These are phyloP conservation scores for Hirtodrosophila histrioides DNA, from an alignment of 2,888 invertebrate genomes.

Conservation along the genomic window DNA sequence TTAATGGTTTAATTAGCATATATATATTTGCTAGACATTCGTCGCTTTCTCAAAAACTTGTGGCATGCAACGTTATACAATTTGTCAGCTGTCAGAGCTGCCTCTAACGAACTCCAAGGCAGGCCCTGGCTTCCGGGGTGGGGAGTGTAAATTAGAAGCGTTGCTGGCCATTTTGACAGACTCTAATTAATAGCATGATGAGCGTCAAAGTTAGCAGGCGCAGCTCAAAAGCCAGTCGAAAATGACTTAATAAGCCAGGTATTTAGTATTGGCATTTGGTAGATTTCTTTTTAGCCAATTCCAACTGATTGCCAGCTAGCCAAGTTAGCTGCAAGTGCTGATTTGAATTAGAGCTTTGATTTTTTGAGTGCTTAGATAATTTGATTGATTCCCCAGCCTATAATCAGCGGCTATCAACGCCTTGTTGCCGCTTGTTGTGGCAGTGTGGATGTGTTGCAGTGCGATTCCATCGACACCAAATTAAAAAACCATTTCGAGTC, in stretches of 20 bases:
- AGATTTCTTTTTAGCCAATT: not conserved
- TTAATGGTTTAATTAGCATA: slow-evolving; percentile 80
- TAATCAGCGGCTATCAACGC: slow-evolving; percentile 61
- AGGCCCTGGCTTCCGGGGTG: not conserved
- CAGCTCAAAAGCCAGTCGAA: slow-evolving; percentile 7
- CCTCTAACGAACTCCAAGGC: slow-evolving; percentile 50
- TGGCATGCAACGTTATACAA: slow-evolving; percentile 59
- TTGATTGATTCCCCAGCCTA: slow-evolving; percentile 52
- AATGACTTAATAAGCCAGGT: slow-evolving; percentile 34
- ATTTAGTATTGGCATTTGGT: not conserved
- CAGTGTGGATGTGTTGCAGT: slow-evolving; percentile 15
- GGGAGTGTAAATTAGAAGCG: not conserved
- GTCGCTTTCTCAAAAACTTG: slow-evolving; percentile 32
- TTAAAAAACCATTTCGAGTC: slow-evolving; percentile 79
- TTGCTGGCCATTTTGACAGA: slow-evolving; percentile 19
- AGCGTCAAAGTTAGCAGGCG: slow-evolving; percentile 14
- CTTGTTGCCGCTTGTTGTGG: slow-evolving; percentile 36
- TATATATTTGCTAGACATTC: slow-evolving; percentile 20
- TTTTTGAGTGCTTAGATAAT: no score
- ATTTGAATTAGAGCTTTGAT: slow-evolving; percentile 40
- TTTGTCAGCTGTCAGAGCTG: slow-evolving; percentile 79
- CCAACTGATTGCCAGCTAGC: slow-evolving; percentile 22
- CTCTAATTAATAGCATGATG: slow-evolving; percentile 43
- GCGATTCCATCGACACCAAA: slow-evolving; percentile 76
- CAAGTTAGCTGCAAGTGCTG: slow-evolving; percentile 11